Base-by-base conservation (phyloP, 2,113 vertebrate genomes). In the Copsychus sechellarum region DNA sequence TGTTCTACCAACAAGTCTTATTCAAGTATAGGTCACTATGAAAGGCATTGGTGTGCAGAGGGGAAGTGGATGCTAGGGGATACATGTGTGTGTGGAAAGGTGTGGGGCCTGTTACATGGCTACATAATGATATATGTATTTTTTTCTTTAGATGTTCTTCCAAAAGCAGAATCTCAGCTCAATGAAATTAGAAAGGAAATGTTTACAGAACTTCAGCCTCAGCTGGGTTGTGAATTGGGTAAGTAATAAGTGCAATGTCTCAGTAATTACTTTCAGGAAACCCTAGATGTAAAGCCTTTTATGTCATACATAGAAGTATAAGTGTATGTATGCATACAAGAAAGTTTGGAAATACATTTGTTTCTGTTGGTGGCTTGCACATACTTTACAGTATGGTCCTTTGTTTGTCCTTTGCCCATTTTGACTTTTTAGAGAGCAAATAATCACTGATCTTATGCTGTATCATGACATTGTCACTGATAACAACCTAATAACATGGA, bases 191-290 rank as follows among this genome's bases (percentile, higher is more conserved):
- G 98, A 97, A 97, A 98, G 33, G 82, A 84, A 2, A 53, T 98
- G 87, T 98, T 99, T 93, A 89, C 92, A 43, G 95, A 97, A 21
- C 97, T 99, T 93, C 98, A 99, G 72, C 98, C 98, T 31, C 98
- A 86, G 45, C 97, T 99, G 83, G 98, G 90, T 13, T 98, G 98
- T 95, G 96, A 98, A 83, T 97, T 99, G 51, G 99, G 99, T 99
- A 98, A 98, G 98, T 97, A 92, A 77, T 76, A 84, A 73, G 15
- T 61, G 28, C 31, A 73, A 15, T 9, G 81, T 79, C 62, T 83
- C 61, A 48, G 29, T 61, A 40, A 61, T 92, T 74, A 36, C 88
- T 69, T 88, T 47, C 36, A 66, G 72, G 43, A 86, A 88, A 72
- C 51, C 26, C 34, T 57, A 15, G 19, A 7, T 36, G 8, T 64